These are phyloP conservation scores for Nerophis lumbriciformis DNA, from an alignment of 2,113 vertebrate species.

Conservation along the genomic window DNA sequence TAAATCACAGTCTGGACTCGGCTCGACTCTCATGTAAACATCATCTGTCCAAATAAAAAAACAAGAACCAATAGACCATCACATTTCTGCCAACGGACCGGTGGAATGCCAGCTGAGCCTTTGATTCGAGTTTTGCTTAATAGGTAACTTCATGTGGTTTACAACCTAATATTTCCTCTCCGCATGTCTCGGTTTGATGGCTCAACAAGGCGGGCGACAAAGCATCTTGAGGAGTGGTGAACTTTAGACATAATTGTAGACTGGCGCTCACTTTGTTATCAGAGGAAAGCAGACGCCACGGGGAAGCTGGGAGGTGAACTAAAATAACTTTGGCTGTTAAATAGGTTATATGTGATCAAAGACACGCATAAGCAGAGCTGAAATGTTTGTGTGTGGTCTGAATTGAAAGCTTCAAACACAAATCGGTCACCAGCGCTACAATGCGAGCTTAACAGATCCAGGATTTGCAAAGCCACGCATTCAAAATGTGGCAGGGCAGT, in stretches of 20 bases:
- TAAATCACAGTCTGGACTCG: neutral
- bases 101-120: neutral
- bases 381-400: neutral
- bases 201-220: neutral
- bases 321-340: conserved; percentile 9
- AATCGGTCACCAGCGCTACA: neutral
- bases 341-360: conserved; percentile 3
- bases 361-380: neutral
- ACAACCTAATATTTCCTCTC: neutral
- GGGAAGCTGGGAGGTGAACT: conserved; percentile 6
- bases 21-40: conserved; percentile 7
- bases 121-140: neutral
- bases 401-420: neutral
- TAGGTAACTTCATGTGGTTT: neutral
- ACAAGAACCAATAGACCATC: neutral
- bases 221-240: conserved; percentile 1
- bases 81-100: neutral
- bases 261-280: conserved; percentile 10
- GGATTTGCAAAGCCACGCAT: too few species aligned
- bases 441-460: too few species aligned
- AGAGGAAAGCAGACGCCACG: conserved; percentile 16
- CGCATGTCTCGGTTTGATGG: neutral
- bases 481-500: too few species aligned
- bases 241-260: neutral
- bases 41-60: neutral